Base-by-base conservation (phyloP, 2,113 vertebrate species). In the Anarhynchus alexandrinus region DNA sequence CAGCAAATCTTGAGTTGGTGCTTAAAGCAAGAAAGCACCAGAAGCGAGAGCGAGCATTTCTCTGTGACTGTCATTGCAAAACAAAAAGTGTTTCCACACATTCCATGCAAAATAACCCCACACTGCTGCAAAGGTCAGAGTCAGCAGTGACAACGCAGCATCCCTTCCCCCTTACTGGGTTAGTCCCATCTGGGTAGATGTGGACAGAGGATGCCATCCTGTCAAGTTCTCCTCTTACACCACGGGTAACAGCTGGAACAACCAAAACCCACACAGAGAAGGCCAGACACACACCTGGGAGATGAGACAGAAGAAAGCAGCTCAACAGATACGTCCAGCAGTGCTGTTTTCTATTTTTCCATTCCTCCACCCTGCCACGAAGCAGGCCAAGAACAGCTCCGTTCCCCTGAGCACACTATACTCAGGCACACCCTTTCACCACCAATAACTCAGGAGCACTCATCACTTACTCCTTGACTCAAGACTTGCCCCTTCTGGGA, bases 1-100 rank as follows among this genome's bases (percentile, higher is more conserved):
- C 38, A 45, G 74, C 59, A 80, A 82, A 93, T 89, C 78, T 91
- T 49, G 32, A 62, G 66, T 2, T 77, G 62, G 78, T 86, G 70
- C 93, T 93, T 82, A 82, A 79, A 90, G 84, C 38, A 94, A 90
- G 74, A 90, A 90, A 58, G 65, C 21, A 57, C 11, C 32, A 87
- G 54, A 67, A 88, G 52, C 0, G 0, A 94, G 43, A n/a, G 30
- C 1, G 21, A 84, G 47, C 36, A 40, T 36, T 87, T 70, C 42
- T 71, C 36, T 64, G 6, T 21, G 22, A 66, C 26, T 51, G 30
- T 34, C 70, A 29, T 19, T 2, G 1, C 42, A 74, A 70, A 93
- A 25, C 10, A 54, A 34, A n/a, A 71, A 91, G 27, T 25, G 36
- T 23, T 76, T 89, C 77, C 62, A 58, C 32, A 40, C 4, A 12